Conservation (phyloP, 1,140 invertebrate species). For the Ceratina australensis region DNA sequence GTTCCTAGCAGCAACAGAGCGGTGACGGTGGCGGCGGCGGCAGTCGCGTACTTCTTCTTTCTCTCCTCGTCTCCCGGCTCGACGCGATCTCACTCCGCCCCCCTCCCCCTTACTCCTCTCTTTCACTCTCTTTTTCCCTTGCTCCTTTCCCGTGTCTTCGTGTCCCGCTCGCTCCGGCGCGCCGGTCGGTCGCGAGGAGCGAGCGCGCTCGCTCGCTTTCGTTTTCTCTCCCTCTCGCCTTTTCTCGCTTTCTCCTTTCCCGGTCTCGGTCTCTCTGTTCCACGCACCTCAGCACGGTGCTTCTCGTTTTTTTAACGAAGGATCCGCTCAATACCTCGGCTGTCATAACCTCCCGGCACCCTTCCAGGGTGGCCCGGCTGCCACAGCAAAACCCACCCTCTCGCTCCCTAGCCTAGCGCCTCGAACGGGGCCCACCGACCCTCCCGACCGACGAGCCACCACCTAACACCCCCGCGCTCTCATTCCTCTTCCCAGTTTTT, state of each 20-base stretch:
- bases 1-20: slow-evolving; percentile 50
- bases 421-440: slow-evolving; percentile 56
- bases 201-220: slow-evolving; percentile 37
- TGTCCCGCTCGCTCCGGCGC: slow-evolving; percentile 17
- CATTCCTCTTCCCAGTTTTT: slow-evolving; percentile 75
- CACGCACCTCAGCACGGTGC: slow-evolving; percentile 60
- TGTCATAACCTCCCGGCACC: slow-evolving; percentile 78
- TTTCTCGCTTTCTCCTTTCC: slow-evolving; percentile 37
- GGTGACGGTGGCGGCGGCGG: slow-evolving; percentile 27
- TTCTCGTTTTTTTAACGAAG: slow-evolving; percentile 78
- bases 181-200: too few relatives aligned
- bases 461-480: slow-evolving; percentile 59
- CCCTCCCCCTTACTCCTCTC: too few relatives aligned
- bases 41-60: slow-evolving; percentile 47
- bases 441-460: slow-evolving; percentile 62
- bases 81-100: too few relatives aligned
- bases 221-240: slow-evolving; percentile 29
- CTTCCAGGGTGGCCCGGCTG: slow-evolving; percentile 65
- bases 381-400: slow-evolving; percentile 56
- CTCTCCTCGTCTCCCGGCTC: background rate
- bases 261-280: slow-evolving; percentile 52
- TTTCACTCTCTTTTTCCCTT: slow-evolving; percentile 43
- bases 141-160: slow-evolving; percentile 35
- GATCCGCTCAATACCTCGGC: slow-evolving; percentile 79
- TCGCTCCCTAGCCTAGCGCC: slow-evolving; percentile 53